A percentile compares a stretch with the other conserved stretches of the same genome.
These are phyloP conservation scores for Drosophila sp. DNA, from an alignment of 1,140 invertebrate species.

Conservation along the genomic window DNA sequence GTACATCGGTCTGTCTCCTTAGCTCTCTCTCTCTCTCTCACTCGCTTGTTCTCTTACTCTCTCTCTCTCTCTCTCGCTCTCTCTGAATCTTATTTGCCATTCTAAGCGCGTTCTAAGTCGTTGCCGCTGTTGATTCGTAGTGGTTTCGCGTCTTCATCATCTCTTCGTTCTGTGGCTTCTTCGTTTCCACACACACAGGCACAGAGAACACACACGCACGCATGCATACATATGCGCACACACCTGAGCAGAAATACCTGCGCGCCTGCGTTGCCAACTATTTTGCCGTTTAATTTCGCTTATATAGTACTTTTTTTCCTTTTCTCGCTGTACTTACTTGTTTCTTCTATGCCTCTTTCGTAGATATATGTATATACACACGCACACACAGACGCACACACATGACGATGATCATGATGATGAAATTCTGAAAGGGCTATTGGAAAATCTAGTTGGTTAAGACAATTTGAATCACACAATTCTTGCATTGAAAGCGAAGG, in stretches of 20 bases:
- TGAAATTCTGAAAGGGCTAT: conserved; percentile 65
- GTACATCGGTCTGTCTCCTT: conserved; percentile 7
- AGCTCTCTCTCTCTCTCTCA: conserved; percentile 17
- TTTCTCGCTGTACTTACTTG: conserved; percentile 50
- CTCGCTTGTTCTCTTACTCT: conserved; percentile 9
- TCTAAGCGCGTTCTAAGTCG: conserved; percentile 77
- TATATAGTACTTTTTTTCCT: conserved; percentile 69
- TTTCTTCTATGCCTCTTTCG: conserved; percentile 56
- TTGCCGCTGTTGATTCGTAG: conserved; percentile 24
- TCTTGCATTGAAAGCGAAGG: conserved; percentile 28
- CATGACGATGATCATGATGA: conserved; percentile 45
- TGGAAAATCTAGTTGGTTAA: conserved; percentile 17
- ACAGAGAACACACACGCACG: conserved; percentile 1
- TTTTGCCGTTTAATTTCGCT: conserved; percentile 80
- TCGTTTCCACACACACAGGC: conserved; percentile 15
- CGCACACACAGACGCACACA: conserved; percentile 12
- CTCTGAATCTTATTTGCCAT: conserved; percentile 73
- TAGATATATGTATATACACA: conserved; percentile 32
- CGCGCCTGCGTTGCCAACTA: conserved; percentile 72
- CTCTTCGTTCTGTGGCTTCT: conserved; percentile 25
- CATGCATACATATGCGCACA: conserved; percentile 18
- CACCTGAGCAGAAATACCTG: conserved; percentile 25
- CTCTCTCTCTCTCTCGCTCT: conserved; percentile 15
- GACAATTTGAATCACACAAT: conserved; percentile 42
- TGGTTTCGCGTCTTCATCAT: conserved; percentile 12